Evolutionary conservation across 1,140 invertebrate genomes (phyloP).

Genomic region (Campoletis sonorensis): DNA sequence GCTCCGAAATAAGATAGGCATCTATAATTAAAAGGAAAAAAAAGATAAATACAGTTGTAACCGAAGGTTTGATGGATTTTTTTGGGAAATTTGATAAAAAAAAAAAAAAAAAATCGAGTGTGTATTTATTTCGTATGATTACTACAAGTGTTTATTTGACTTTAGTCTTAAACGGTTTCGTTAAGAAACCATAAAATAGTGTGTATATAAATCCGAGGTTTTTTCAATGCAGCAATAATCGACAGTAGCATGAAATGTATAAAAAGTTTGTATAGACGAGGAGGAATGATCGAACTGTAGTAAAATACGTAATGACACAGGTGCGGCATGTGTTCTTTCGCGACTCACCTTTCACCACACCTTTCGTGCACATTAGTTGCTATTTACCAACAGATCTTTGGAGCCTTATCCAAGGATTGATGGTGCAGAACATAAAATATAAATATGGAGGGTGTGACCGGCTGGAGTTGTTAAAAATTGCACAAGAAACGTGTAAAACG

Average conservation of each 20-base stretch:
- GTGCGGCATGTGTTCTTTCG: slow-evolving; percentile 31
- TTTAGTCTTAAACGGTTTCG: too few relatives aligned
- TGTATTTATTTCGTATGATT: too few relatives aligned
- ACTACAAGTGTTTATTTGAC: too few relatives aligned
- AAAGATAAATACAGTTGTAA: not conserved
- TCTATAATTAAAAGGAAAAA: slow-evolving; percentile 79
- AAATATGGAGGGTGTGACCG: not conserved
- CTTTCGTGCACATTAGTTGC: slow-evolving; percentile 16
- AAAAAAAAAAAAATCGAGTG: too few relatives aligned
- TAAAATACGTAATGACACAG: slow-evolving; percentile 18
- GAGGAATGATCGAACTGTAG: not conserved
- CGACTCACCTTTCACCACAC: slow-evolving; percentile 63
- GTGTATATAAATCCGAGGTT: not conserved
- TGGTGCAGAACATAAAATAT: not conserved
- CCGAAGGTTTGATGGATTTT: too few relatives aligned
- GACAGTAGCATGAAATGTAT: not conserved
- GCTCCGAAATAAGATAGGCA: slow-evolving; percentile 86
- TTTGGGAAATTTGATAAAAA: too few relatives aligned
- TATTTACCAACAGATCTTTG: slow-evolving; percentile 2
- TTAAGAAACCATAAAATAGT: too few relatives aligned
- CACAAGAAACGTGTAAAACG: too few relatives aligned
- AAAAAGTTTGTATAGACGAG: slow-evolving; percentile 3
- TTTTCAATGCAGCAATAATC: not conserved
- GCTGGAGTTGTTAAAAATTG: too few relatives aligned
- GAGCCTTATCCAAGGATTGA: not conserved